phyloP scores from a whole-genome alignment of 2,113 vertebrate species.

The Bufo bufo region DNA sequence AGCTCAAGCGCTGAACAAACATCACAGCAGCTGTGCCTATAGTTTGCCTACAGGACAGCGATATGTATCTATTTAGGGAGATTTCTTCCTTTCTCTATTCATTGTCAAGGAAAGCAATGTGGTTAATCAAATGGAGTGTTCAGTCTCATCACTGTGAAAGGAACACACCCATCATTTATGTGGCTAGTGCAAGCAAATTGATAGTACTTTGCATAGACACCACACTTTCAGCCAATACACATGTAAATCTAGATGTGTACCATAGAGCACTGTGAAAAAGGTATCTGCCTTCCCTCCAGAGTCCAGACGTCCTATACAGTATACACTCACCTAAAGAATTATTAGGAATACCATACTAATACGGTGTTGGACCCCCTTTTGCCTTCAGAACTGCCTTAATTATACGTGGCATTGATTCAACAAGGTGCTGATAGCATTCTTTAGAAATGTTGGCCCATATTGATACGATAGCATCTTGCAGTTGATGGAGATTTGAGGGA shows the following conservation, averaged over 20 bases:
- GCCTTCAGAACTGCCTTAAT: too few relatives aligned
- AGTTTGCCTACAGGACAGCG: neutral
- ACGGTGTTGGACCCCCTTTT: too few relatives aligned
- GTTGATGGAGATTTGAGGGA: too few relatives aligned
- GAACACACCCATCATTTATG: neutral
- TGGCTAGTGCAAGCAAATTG: neutral
- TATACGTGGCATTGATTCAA: too few relatives aligned
- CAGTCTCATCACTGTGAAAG: neutral
- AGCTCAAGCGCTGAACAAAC: constrained; percentile 36
- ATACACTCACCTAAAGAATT: neutral
- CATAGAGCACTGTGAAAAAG: neutral
- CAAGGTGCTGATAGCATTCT: too few relatives aligned
- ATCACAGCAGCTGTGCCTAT: constrained; percentile 34
- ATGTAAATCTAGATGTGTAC: neutral
- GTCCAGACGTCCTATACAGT: neutral
- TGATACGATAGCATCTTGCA: too few relatives aligned
- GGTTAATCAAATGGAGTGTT: neutral
- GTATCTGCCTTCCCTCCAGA: neutral
- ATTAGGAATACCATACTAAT: too few relatives aligned
- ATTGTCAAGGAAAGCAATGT: neutral
- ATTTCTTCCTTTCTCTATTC: neutral
- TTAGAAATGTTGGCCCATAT: too few relatives aligned
- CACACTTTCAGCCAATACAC: neutral
- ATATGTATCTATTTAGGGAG: constrained; percentile 18
- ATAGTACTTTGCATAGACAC: neutral